Conservation (phyloP, 2,113 vertebrate species). For the Saguinus imperator region DNA sequence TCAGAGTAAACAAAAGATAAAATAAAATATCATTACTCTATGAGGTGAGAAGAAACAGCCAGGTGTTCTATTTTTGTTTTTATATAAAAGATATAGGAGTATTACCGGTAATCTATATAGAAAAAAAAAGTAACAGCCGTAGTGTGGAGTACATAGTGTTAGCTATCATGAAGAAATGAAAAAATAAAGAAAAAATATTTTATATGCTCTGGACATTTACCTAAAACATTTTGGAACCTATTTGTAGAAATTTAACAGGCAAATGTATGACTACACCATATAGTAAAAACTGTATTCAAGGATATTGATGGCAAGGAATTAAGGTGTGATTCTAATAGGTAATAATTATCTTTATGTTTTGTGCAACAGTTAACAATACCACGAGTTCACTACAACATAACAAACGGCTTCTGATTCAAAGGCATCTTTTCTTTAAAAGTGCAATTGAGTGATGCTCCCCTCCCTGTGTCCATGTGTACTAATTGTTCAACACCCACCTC, state of each 20-base stretch:
- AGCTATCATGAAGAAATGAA: background rate
- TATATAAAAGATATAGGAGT: slow-evolving; percentile 25
- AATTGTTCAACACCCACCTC: too few species aligned
- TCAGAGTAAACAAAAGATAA: slow-evolving; percentile 26
- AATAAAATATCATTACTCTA: background rate
- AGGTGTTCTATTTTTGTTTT: background rate
- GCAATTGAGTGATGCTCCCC: background rate
- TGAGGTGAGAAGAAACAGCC: background rate
- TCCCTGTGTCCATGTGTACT: background rate
- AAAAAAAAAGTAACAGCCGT: background rate
- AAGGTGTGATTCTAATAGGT: background rate
- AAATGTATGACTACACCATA: background rate
- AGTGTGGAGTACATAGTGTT: background rate
- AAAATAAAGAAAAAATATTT: background rate
- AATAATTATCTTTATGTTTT: background rate
- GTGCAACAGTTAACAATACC: background rate
- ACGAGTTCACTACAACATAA: background rate
- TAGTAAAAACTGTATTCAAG: background rate
- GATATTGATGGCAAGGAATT: background rate
- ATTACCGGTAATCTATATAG: background rate
- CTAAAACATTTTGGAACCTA: background rate
- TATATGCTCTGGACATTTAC: background rate
- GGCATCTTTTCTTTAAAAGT: background rate
- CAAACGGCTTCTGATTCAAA: background rate
- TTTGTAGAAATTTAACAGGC: background rate